Base-by-base conservation (phyloP, 2,888 invertebrate genomes). In the Erebia palarica region DNA sequence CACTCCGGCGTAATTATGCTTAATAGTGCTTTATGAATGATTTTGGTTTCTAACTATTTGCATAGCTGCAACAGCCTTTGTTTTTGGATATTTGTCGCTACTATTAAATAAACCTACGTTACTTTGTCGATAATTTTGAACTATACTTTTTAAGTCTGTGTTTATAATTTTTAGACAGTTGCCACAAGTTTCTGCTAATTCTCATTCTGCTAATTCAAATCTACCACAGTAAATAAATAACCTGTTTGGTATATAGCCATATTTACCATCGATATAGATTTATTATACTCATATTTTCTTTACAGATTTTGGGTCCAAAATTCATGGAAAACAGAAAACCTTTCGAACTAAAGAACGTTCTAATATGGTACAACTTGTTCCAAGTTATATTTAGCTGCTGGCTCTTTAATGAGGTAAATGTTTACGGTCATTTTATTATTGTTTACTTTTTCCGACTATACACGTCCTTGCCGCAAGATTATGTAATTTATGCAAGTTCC, bases 321-420 rank as follows among this genome's bases (percentile, higher is more conserved):
- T 84, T 97, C 44, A 98, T 98, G 98, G 96, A 96, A 84, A 96
- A 97, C 87, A 94, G 97, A 84, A 96, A 97, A 90, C 97, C 98
- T 0, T 96, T 96, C 79, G 94, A 97, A 79, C 91, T 98, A 65
- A 95, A 96, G 76, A 94, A 94, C 78, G 88, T 96, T 44, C 94
- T 98, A 80, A 95, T 98, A 75, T 94, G 95, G 80, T 98, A 98
- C 89, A 98, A 98, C 90, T 94, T 97, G 68, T 94, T 96, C 75
- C 98, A 98, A 96, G 97, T 97, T 11, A 76, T 96, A 72, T 95
- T 97, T 82, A 96, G 96, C 73, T 84, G 94, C 14, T 97, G 95
- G 94, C 91, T 96, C 65, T 97, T 97, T 84, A 83, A 95, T 77
- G 96, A 97, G 95, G 97, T 95, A 68, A 60, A 53, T 67, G 51